Evolutionary conservation across 2,888 invertebrate species (phyloP).

Genomic region (Hypomecis punctinalis): DNA sequence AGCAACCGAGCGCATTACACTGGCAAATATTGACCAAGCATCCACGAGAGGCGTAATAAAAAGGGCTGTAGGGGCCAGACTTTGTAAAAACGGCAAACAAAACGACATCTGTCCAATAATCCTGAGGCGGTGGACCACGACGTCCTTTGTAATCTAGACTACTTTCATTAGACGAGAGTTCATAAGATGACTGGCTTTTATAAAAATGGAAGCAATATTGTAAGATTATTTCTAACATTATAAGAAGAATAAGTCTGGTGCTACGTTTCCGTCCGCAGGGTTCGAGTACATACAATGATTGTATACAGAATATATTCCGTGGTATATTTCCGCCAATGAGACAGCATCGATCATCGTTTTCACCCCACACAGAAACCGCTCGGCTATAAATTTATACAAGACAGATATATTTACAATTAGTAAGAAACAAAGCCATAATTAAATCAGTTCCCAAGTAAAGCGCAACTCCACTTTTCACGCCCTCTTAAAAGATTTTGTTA

Average conservation of each 20-base stretch:
- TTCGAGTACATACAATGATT: too few species aligned
- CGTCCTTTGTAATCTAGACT: constrained; percentile 27
- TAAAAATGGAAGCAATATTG: neutral
- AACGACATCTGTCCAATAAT: constrained; percentile 53
- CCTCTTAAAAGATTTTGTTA: too few species aligned
- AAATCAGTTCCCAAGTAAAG: too few species aligned
- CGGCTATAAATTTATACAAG: too few species aligned
- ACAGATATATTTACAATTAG: too few species aligned
- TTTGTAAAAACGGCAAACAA: constrained; percentile 51
- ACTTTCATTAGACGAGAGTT: constrained; percentile 4
- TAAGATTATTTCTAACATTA: neutral
- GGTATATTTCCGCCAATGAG: too few species aligned
- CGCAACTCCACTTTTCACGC: too few species aligned
- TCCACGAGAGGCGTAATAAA: constrained; percentile 53
- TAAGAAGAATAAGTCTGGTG: neutral
- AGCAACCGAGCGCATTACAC: constrained; percentile 37
- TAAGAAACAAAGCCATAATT: too few species aligned
- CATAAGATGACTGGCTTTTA: neutral
- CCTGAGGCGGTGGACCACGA: constrained; percentile 14
- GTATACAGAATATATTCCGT: too few species aligned
- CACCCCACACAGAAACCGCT: too few species aligned
- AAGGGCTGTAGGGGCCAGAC: constrained; percentile 45
- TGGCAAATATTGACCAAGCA: constrained; percentile 57
- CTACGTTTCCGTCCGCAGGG: too few species aligned
- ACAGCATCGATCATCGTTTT: too few species aligned